phyloP scores from a whole-genome alignment of 2,797 vertebrate genomes.

The Brachyalestes nurse region DNA sequence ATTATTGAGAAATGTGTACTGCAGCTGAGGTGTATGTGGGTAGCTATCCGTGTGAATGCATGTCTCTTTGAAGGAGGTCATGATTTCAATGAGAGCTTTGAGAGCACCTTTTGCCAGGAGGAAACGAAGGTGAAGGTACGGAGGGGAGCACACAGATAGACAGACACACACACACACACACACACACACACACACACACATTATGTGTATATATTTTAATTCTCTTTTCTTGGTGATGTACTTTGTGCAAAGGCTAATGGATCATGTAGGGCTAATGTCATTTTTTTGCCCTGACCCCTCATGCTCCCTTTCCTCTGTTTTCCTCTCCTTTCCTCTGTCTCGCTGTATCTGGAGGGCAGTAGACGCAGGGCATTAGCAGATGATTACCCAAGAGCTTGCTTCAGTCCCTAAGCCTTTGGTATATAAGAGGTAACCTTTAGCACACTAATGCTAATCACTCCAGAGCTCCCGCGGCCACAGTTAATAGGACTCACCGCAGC shows the following conservation, averaged over 20 bases:
- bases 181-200: no score
- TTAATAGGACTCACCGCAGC: conserved; percentile 23
- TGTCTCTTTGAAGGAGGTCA: no score
- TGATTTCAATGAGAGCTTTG: no score
- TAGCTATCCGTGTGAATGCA: no score
- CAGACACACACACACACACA: no score
- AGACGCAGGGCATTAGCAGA: neutral
- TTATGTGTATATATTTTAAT: neutral
- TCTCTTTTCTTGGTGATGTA: neutral
- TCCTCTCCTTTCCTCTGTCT: conserved; percentile 15
- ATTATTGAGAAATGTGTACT: no score
- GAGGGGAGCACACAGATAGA: no score
- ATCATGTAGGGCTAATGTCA: conserved; percentile 3
- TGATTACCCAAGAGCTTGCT: conserved; percentile 9
- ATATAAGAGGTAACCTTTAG: conserved; percentile 37
- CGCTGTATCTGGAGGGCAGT: neutral
- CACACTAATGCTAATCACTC: conserved; percentile 35
- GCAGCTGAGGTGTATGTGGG: no score
- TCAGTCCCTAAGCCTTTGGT: neutral
- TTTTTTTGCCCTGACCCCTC: neutral
- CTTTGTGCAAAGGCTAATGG: neutral
- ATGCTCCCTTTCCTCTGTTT: neutral
- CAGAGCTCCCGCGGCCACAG: conserved; percentile 20
- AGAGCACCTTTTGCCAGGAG: no score
- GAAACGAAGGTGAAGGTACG: neutral